These are phyloP conservation scores for Ceuthmochares aereus DNA, from an alignment of 2,113 vertebrate species.

Conservation along the genomic window DNA sequence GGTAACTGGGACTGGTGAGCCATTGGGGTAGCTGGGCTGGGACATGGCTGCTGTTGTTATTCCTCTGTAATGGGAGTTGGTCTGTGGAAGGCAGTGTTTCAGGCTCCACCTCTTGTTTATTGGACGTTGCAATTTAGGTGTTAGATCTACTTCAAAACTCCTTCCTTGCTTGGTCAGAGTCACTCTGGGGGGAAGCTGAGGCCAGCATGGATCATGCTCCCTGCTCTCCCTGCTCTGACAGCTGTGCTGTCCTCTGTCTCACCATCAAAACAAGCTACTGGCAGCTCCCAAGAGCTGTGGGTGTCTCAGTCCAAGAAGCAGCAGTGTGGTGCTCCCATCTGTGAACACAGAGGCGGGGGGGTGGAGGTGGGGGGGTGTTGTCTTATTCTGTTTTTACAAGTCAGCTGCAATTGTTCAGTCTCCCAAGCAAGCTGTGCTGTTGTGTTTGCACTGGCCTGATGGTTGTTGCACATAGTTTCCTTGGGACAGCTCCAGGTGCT, in stretches of 20 bases:
- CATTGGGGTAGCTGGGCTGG: not conserved
- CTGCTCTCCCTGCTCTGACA: not conserved
- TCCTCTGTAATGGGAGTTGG: not conserved
- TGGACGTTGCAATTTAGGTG: not conserved
- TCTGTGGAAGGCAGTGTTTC: not conserved
- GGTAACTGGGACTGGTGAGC: not conserved
- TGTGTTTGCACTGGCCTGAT: not conserved
- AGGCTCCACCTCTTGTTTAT: not conserved
- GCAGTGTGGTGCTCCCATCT: not conserved
- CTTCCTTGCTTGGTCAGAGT: not conserved
- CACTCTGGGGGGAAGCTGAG: not conserved
- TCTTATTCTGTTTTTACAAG: not conserved
- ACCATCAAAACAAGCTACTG: not conserved
- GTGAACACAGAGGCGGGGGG: too few relatives aligned
- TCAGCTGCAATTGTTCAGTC: not conserved
- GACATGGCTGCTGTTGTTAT: not conserved
- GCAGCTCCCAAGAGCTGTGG: not conserved
- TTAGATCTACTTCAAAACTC: not conserved
- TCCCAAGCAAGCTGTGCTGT: not conserved
- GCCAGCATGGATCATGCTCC: rapidly evolving
- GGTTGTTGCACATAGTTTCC: not conserved
- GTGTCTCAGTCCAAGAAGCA: not conserved
- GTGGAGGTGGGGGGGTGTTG: too few relatives aligned
- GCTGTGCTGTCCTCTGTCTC: not conserved
- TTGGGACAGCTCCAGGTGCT: not conserved